These are phyloP conservation scores for Hemiscyllium ocellatum DNA, from an alignment of 2,113 vertebrate species.

Conservation along the genomic window DNA sequence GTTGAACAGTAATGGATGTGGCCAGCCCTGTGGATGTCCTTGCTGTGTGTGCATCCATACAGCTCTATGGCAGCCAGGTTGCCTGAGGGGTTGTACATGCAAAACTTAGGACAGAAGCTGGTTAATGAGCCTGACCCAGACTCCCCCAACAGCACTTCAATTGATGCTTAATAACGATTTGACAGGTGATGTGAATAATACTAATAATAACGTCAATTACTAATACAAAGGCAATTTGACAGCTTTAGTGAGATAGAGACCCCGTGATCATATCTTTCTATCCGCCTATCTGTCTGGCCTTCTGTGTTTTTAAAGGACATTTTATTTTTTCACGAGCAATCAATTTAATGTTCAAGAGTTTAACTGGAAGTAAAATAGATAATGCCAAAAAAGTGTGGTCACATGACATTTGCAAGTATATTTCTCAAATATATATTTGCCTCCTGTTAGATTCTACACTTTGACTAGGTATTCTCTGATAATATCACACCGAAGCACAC, in stretches of 20 bases:
- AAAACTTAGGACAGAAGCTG: conserved; percentile 67
- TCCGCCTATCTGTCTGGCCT: conserved; percentile 10
- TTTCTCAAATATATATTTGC: neutral
- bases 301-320: neutral
- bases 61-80: conserved; percentile 89
- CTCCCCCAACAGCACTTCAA: conserved; percentile 90
- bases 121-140: conserved; percentile 99
- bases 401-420: neutral
- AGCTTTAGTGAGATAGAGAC: conserved; percentile 46
- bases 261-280: conserved; percentile 34
- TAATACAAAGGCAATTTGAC: conserved; percentile 57
- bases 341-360: neutral
- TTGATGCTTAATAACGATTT: conserved; percentile 92
- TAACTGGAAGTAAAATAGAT: neutral
- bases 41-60: conserved; percentile 69
- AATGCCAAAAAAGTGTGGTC: neutral
- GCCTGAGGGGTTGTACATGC: conserved; percentile 76
- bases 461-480: neutral
- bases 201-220: conserved; percentile 93
- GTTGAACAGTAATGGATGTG: conserved; percentile 82
- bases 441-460: neutral
- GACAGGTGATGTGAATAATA: conserved; percentile 94
- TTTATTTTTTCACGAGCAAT: neutral
- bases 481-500: neutral
- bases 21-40: conserved; percentile 73